phyloP scores from a whole-genome alignment of 2,888 invertebrate genomes.

The Eilema sororculum region DNA sequence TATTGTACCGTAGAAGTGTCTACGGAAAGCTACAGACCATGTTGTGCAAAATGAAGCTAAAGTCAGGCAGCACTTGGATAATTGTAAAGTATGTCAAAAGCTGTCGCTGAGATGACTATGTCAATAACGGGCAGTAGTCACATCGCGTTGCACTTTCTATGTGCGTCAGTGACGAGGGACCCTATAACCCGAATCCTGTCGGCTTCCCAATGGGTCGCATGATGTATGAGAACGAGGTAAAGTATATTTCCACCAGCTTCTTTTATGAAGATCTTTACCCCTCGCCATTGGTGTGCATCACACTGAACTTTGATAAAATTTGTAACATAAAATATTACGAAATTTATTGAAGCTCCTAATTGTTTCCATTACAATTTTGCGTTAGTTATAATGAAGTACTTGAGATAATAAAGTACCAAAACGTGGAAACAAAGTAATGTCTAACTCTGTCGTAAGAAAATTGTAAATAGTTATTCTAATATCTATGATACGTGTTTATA shows the following conservation, averaged over 20 bases:
- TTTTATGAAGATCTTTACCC: too few relatives aligned
- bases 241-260: too few relatives aligned
- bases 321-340: neutral
- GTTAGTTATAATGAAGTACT: constrained; percentile 34
- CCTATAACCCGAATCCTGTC: too few relatives aligned
- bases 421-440: constrained; percentile 62
- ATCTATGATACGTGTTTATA: constrained; percentile 79
- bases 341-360: constrained; percentile 11
- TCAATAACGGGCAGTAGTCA: neutral
- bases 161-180: neutral
- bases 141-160: constrained; percentile 3
- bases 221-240: too few relatives aligned
- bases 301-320: neutral
- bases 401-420: constrained; percentile 68
- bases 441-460: constrained; percentile 71
- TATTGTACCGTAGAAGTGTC: constrained; percentile 33
- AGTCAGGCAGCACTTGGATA: neutral
- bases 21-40: neutral
- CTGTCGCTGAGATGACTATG: neutral
- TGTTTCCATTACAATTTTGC: constrained; percentile 29
- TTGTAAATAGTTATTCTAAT: constrained; percentile 80
- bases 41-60: neutral
- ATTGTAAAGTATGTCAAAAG: neutral
- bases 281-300: neutral
- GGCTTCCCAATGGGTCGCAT: too few relatives aligned